Conservation (phyloP, 2,888 invertebrate species). For the Drosophila niveifrons region DNA sequence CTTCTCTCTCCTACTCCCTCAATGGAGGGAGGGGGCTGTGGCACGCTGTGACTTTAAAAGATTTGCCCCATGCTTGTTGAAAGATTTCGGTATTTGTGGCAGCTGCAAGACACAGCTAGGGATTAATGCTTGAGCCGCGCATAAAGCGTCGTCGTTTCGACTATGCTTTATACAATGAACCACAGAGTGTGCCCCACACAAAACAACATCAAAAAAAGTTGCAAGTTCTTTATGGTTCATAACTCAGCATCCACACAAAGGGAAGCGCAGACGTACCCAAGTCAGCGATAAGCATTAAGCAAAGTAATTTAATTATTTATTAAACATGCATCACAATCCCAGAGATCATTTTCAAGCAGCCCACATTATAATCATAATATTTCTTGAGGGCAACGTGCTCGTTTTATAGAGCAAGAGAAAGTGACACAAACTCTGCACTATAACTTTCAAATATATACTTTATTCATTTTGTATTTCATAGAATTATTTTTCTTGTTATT, state of each 20-base stretch:
- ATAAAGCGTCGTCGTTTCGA: slow-evolving; percentile 65
- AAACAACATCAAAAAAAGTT: slow-evolving; percentile 28
- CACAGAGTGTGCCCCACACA: slow-evolving; percentile 43
- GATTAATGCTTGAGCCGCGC: slow-evolving; percentile 66
- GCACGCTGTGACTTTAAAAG: slow-evolving; percentile 67
- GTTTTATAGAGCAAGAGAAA: slow-evolving; percentile 1
- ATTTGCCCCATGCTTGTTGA: slow-evolving; percentile 55
- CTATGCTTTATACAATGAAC: slow-evolving; percentile 53
- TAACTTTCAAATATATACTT: background rate
- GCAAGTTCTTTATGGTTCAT: slow-evolving; percentile 61
- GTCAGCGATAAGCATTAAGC: slow-evolving; percentile 42
- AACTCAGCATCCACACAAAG: slow-evolving; percentile 36
- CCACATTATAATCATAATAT: background rate
- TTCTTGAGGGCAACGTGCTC: background rate
- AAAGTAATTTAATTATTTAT: slow-evolving; percentile 49
- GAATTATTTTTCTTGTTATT: too few species aligned
- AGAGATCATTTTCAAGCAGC: slow-evolving; percentile 9
- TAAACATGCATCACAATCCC: slow-evolving; percentile 4
- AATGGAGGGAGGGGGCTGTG: slow-evolving; percentile 6
- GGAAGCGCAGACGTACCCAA: slow-evolving; percentile 12
- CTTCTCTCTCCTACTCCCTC: background rate
- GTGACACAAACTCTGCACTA: background rate
- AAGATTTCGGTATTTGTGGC: slow-evolving; percentile 59
- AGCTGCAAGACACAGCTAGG: slow-evolving; percentile 62
- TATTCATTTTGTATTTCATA: too few species aligned